These are phyloP conservation scores for Gerris lacustris DNA, from an alignment of 2,888 invertebrate genomes.

Conservation along the genomic window DNA sequence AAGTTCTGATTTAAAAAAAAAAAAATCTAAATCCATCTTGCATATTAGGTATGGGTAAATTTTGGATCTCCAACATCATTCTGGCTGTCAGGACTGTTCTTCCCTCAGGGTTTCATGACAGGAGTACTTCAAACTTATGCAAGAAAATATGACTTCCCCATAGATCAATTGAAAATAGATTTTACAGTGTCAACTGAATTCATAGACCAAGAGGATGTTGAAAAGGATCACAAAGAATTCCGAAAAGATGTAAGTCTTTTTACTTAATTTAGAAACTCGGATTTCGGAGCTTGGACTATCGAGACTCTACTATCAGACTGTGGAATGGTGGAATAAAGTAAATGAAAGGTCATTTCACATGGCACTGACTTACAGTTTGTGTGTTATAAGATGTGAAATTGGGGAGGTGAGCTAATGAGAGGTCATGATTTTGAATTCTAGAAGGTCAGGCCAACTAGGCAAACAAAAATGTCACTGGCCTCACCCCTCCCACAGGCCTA, in stretches of 20 bases:
- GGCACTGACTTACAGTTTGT: too few relatives aligned
- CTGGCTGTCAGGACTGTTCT: slow-evolving; percentile 89
- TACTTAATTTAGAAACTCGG: neutral
- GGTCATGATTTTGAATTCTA: too few relatives aligned
- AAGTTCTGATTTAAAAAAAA: too few relatives aligned
- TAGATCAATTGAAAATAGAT: slow-evolving; percentile 72
- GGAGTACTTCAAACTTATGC: slow-evolving; percentile 82
- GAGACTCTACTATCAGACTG: neutral
- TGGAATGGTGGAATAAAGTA: too few relatives aligned
- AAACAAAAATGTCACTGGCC: too few relatives aligned
- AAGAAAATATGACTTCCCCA: slow-evolving; percentile 70
- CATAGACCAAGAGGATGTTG: slow-evolving; percentile 57
- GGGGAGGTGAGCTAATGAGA: too few relatives aligned
- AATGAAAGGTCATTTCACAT: too few relatives aligned
- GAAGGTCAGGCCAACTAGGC: too few relatives aligned
- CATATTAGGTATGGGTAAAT: slow-evolving; percentile 51
- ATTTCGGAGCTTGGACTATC: neutral
- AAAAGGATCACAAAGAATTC: slow-evolving; percentile 38
- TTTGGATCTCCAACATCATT: slow-evolving; percentile 64
- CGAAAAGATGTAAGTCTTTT: slow-evolving; percentile 30
- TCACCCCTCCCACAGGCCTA: too few relatives aligned
- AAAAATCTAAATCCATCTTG: too few relatives aligned
- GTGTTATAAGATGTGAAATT: too few relatives aligned
- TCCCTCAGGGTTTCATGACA: slow-evolving; percentile 86
- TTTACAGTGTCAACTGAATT: slow-evolving; percentile 49